These are phyloP conservation scores for Dolichopus griseipennis DNA, from an alignment of 2,888 invertebrate species.

Conservation along the genomic window DNA sequence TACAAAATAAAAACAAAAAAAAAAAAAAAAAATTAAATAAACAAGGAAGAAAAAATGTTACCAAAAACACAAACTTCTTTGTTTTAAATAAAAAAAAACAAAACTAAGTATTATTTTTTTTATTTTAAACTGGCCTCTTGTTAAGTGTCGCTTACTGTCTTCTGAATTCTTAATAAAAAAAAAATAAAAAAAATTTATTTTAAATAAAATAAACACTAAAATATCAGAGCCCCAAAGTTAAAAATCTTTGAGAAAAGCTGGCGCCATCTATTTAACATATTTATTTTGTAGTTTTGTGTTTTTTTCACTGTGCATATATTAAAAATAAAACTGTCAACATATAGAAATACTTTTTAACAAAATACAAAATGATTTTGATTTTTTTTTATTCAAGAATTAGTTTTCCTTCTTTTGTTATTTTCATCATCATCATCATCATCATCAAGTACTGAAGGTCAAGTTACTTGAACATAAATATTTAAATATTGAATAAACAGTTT, in stretches of 20 bases:
- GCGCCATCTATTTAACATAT: slow-evolving; percentile 1
- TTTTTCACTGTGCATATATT: not conserved
- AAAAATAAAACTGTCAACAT: no score
- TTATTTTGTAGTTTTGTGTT: not conserved
- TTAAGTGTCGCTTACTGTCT: not conserved
- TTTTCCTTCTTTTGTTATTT: no score
- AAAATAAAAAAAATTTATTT: no score
- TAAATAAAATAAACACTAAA: not conserved
- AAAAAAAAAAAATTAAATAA: no score
- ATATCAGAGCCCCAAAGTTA: not conserved
- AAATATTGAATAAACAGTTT: no score
- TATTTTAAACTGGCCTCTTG: not conserved
- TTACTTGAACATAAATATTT: no score
- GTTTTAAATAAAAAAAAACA: not conserved
- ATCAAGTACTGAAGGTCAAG: not conserved
- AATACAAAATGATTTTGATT: not conserved
- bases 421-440: no score
- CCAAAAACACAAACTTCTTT: no score
- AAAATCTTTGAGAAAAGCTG: not conserved
- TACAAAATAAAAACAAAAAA: no score
- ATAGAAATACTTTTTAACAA: not conserved
- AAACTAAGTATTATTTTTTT: not conserved
- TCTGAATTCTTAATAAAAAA: no score
- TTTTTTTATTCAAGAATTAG: no score
- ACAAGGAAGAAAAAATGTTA: no score